Base-by-base conservation (phyloP, 1,140 invertebrate species). In the Ganaspis sp. region DNA sequence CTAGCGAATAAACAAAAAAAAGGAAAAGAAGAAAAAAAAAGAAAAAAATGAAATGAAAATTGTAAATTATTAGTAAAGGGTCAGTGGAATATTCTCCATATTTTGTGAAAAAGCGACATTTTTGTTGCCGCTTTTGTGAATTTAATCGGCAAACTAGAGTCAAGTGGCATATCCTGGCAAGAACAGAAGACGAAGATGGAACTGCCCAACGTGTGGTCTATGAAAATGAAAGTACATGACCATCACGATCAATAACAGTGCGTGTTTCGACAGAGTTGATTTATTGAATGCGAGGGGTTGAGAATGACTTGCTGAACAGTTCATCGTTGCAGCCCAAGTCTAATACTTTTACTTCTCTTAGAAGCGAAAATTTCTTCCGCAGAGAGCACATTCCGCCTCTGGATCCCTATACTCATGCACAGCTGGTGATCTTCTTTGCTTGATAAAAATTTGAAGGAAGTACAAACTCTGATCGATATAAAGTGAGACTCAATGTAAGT, bases 131-230 rank as follows among this genome's bases (percentile, higher is more conserved):
- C 5, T 53, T 5, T 8, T 53, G 5, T 17, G 6, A 19, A 19
- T 17, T 53, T 54, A 6, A 54, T 9, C 23, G 21, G 21, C 23
- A 8, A 26, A 26, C 54, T 64, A 26, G 54, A 64, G 21, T 26
- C 9, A 64, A 26, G 19, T 54, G 53, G 53, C 53, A 23, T 5
- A 64, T 26, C 23, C 12, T 64, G 17, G 34, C 71, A 23, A 26
- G 38, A 71, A 75, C 40, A 53, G 26, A 15, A 72, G 42, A 73
- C 45, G 73, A 81, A 76, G 73, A 79, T 75, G 58, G 79, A 80
- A 77, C 70, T 70, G 72, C 75, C 58, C 58, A 64, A 64, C 58
- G 58, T 64, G 58, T 64, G 58, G 58, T 64, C 58, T 64, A 64
- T 34, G 58, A 64, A 64, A 64, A 64, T 64, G 58, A 64, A 64